These are phyloP conservation scores for Chironomus tentans DNA, from an alignment of 2,888 invertebrate species.

Conservation along the genomic window DNA sequence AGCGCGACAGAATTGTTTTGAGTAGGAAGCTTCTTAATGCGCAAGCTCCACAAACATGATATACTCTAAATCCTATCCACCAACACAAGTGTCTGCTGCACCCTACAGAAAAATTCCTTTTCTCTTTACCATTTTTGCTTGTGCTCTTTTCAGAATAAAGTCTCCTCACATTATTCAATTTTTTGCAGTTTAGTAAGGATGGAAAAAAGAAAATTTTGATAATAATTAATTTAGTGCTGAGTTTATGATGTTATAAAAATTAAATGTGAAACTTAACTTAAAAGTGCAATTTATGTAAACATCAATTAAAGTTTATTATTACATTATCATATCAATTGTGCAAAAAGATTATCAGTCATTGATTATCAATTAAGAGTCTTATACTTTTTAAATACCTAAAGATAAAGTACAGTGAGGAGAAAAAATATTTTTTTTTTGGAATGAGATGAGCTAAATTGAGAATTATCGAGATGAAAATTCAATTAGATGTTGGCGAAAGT, in stretches of 20 bases:
- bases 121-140: background rate
- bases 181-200: conserved; percentile 19
- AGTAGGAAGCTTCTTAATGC: background rate
- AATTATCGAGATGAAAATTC: background rate
- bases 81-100: conserved; percentile 25
- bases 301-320: background rate
- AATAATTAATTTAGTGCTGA: conserved; percentile 8
- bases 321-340: background rate
- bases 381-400: background rate
- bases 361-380: conserved; percentile 20
- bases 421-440: background rate
- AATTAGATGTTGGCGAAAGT: background rate
- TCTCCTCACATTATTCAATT: conserved; percentile 20
- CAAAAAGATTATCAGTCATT: conserved; percentile 17
- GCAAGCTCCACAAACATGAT: background rate
- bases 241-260: background rate
- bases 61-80: conserved; percentile 7
- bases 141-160: background rate
- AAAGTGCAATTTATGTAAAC: background rate
- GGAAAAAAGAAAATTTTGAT: conserved; percentile 16
- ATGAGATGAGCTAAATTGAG: background rate
- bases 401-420: background rate
- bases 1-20: background rate
- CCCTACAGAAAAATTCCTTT: conserved; percentile 3
- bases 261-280: background rate